These are phyloP conservation scores for Suricata suricatta DNA, from an alignment of 2,113 vertebrate species.

Conservation along the genomic window DNA sequence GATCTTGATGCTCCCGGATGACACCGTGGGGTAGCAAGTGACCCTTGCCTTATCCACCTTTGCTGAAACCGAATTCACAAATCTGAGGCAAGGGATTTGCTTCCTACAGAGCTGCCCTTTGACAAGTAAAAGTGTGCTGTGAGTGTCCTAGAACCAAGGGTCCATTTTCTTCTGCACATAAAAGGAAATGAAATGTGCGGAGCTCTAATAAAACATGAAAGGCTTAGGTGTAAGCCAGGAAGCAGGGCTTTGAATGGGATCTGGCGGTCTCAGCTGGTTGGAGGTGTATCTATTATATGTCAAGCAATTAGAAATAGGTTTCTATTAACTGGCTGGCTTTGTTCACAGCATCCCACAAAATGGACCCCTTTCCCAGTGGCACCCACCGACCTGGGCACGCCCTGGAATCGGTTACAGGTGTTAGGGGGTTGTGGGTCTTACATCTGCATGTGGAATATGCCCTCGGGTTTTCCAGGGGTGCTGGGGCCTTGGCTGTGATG, in stretches of 20 bases:
- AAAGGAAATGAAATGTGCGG: slow-evolving; percentile 82
- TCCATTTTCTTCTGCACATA: slow-evolving; percentile 76
- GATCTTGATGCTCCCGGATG: not conserved
- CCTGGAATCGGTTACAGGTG: slow-evolving; percentile 70
- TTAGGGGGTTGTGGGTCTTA: slow-evolving; percentile 52
- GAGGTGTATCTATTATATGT: slow-evolving; percentile 88
- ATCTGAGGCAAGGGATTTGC: not conserved
- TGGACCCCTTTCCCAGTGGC: slow-evolving; percentile 58
- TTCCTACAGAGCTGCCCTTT: slow-evolving; percentile 40
- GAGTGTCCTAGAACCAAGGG: slow-evolving; percentile 43
- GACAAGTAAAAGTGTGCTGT: slow-evolving; percentile 64
- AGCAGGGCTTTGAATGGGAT: slow-evolving; percentile 81
- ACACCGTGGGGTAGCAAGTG: not conserved
- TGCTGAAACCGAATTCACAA: not conserved
- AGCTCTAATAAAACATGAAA: slow-evolving; percentile 87
- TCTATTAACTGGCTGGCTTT: slow-evolving; percentile 82
- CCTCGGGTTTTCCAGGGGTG: accelerated
- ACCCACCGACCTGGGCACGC: not conserved
- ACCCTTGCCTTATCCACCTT: not conserved
- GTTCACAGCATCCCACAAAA: slow-evolving; percentile 75
- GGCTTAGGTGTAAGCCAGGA: slow-evolving; percentile 83
- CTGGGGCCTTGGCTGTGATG: not conserved
- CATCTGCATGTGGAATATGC: slow-evolving; percentile 20
- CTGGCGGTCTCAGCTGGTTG: slow-evolving; percentile 92
- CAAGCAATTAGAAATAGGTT: slow-evolving; percentile 85